Evolutionary conservation across 2,888 invertebrate species (phyloP).

Genomic region (Lamellibrachia columna): DNA sequence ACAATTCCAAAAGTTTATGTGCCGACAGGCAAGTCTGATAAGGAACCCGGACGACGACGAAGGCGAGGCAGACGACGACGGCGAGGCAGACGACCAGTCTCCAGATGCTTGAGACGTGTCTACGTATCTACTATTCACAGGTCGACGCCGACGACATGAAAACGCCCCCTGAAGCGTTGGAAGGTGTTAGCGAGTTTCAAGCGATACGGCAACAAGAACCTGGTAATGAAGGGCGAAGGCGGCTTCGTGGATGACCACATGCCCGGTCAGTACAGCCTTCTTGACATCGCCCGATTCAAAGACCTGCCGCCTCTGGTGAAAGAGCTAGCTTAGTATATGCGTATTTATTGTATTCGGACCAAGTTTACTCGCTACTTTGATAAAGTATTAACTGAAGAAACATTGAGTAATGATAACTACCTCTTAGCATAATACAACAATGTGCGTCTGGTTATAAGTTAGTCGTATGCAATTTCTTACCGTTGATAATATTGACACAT

Average conservation of each 20-base stretch:
- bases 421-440: too few species aligned
- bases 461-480: too few species aligned
- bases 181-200: conserved; percentile 39
- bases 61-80: conserved; percentile 22
- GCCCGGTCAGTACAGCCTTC: conserved; percentile 40
- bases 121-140: conserved; percentile 22
- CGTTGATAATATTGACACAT: too few species aligned
- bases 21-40: conserved; percentile 20
- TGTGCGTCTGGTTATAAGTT: too few species aligned
- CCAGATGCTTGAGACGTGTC: conserved; percentile 17
- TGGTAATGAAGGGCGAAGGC: conserved; percentile 39
- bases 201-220: conserved; percentile 34
- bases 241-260: conserved; percentile 41
- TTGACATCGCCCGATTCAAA: conserved; percentile 40
- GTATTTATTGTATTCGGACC: too few species aligned
- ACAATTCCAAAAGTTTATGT: conserved; percentile 36
- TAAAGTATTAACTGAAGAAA: too few species aligned
- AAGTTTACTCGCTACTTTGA: too few species aligned
- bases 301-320: conserved; percentile 38
- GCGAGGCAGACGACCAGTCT: too few species aligned
- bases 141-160: conserved; percentile 30
- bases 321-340: too few species aligned
- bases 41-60: conserved; percentile 23
- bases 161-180: conserved; percentile 39
- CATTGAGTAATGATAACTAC: too few species aligned